phyloP scores from a whole-genome alignment of 2,888 invertebrate species.

The Itoplectis maculator region DNA sequence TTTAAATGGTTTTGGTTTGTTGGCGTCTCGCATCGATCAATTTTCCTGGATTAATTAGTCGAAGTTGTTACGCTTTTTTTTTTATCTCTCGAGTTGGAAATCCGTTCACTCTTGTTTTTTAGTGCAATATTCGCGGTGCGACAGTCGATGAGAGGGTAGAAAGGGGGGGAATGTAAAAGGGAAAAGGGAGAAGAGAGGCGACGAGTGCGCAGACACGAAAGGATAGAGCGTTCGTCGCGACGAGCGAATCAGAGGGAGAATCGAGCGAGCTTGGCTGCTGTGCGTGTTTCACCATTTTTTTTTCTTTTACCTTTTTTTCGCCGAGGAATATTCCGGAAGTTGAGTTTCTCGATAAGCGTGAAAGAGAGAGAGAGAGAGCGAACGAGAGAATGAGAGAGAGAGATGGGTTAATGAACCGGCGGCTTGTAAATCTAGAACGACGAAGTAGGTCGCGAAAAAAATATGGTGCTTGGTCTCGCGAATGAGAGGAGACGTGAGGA shows the following conservation, averaged over 20 bases:
- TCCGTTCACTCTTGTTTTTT: constrained; percentile 34
- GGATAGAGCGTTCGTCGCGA: constrained; percentile 51
- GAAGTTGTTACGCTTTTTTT: neutral
- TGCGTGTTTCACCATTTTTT: neutral
- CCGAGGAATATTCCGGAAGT: constrained; percentile 17
- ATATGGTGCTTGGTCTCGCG: constrained; percentile 60
- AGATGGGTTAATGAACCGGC: constrained; percentile 42
- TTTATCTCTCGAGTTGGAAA: constrained; percentile 3
- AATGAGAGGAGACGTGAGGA: constrained; percentile 37
- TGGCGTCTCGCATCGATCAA: constrained; percentile 3
- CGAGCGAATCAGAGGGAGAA: neutral
- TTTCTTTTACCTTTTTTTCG: neutral
- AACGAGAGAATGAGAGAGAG: constrained; percentile 54
- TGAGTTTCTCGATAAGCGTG: constrained; percentile 58
- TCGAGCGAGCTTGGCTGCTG: neutral
- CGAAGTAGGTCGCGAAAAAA: constrained; percentile 32
- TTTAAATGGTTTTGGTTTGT: neutral
- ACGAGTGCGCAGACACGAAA: neutral
- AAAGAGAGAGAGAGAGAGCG: constrained; percentile 44
- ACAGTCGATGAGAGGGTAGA: constrained; percentile 56
- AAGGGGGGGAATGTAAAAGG: constrained; percentile 52
- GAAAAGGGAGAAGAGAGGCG: constrained; percentile 35
- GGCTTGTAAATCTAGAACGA: constrained; percentile 43
- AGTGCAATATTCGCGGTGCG: constrained; percentile 42
- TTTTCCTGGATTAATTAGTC: constrained; percentile 21